Evolutionary conservation across 2,888 invertebrate species (phyloP).

Genomic region (Lottia scabra): DNA sequence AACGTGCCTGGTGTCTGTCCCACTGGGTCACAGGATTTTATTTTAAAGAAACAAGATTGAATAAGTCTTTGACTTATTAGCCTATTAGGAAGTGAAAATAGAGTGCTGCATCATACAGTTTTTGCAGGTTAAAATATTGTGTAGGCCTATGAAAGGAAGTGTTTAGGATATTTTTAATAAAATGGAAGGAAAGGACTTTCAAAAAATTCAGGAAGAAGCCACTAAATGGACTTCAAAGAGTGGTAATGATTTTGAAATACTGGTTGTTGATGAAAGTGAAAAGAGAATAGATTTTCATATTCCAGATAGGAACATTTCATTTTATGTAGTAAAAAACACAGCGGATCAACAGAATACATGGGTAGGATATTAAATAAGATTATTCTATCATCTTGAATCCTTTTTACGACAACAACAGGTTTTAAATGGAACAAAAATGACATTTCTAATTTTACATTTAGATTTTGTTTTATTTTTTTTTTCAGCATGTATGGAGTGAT

Average conservation of each 20-base stretch:
- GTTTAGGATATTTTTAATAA: no score
- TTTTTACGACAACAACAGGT: no score
- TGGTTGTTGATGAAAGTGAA: background rate
- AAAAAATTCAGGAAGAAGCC: background rate
- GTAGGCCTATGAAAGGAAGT: no score
- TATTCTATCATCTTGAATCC: background rate
- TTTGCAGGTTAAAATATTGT: no score
- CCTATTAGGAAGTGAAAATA: no score
- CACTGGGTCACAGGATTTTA: no score
- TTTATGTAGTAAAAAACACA: background rate
- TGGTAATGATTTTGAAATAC: background rate
- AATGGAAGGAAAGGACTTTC: background rate
- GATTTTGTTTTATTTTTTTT: background rate
- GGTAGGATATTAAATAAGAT: background rate
- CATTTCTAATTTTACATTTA: no score
- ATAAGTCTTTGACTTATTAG: no score
- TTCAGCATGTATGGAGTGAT: slow-evolving; percentile 10
- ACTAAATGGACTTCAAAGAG: background rate
- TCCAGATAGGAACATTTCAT: background rate
- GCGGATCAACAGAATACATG: background rate
- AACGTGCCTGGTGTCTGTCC: no score
- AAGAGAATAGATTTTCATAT: slow-evolving; percentile 1
- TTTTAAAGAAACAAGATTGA: no score
- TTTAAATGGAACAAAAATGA: no score
- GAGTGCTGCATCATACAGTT: no score